Evolutionary conservation across 1,140 invertebrate genomes (phyloP).

Genomic region (Oppia nitens): DNA sequence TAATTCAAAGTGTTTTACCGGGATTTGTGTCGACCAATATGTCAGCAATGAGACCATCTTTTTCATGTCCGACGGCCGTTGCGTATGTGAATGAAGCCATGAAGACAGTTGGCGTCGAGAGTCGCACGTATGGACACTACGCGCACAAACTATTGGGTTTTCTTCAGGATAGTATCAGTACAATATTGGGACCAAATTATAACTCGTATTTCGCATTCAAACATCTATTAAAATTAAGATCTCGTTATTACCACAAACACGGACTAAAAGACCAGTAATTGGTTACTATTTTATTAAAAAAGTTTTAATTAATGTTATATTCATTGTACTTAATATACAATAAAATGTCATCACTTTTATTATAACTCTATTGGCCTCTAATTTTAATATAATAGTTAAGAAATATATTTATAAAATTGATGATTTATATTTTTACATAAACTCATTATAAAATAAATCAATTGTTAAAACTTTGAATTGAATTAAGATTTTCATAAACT

Average conservation of each 20-base stretch:
- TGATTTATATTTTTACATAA: no score
- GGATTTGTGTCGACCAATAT: conserved; percentile 84
- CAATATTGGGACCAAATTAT: neutral
- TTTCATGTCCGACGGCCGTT: conserved; percentile 57
- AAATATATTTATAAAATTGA: no score
- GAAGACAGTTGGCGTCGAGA: conserved; percentile 53
- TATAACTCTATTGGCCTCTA: no score
- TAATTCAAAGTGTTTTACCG: conserved; percentile 55
- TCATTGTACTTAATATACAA: no score
- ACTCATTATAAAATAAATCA: no score
- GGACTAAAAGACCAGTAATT: no score
- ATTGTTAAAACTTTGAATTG: no score
- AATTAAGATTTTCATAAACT: no score
- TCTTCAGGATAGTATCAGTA: neutral
- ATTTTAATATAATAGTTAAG: no score
- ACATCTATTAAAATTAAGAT: neutral
- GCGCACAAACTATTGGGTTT: conserved; percentile 22
- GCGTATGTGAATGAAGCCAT: conserved; percentile 58
- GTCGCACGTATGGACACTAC: conserved; percentile 52
- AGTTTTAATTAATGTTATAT: no score
- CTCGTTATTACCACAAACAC: neutral
- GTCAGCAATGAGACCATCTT: conserved; percentile 62
- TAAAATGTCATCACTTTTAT: no score
- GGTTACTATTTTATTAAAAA: no score
- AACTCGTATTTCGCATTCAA: neutral